Evolutionary conservation across 2,113 vertebrate genomes (phyloP).

Genomic region (Pelecanus crispus): DNA sequence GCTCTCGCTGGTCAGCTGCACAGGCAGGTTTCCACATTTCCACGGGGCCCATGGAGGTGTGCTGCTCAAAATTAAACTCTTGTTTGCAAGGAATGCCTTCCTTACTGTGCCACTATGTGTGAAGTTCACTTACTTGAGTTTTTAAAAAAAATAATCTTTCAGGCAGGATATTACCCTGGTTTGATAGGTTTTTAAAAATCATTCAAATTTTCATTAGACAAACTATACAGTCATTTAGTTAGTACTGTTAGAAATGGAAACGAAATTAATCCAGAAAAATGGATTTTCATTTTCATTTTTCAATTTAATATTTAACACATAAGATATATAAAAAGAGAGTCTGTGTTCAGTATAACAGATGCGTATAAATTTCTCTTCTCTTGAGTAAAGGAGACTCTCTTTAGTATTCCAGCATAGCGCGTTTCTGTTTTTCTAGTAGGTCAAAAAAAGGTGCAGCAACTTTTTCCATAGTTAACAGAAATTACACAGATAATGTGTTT

Average conservation of each 20-base stretch:
- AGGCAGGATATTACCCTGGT: background rate
- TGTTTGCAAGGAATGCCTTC: background rate
- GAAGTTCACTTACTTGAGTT: background rate
- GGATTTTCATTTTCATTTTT: background rate
- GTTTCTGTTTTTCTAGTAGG: background rate
- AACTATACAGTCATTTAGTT: background rate
- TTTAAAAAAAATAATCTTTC: background rate
- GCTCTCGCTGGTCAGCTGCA: background rate
- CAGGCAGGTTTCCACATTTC: background rate
- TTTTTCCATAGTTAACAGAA: background rate
- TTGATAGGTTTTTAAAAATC: background rate
- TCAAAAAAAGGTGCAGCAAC: background rate
- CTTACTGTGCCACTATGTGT: background rate
- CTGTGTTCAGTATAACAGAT: background rate
- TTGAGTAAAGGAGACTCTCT: background rate
- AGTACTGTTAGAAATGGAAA: background rate
- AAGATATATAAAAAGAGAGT: background rate
- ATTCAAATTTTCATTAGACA: background rate
- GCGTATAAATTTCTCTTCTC: background rate
- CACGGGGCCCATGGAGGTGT: accelerated
- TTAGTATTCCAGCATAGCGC: background rate
- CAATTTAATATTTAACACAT: background rate
- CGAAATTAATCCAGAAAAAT: background rate
- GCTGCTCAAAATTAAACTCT: background rate
- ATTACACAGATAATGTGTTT: background rate